These are phyloP conservation scores for Hydriomena furcata DNA, from an alignment of 2,888 invertebrate species.

Conservation along the genomic window DNA sequence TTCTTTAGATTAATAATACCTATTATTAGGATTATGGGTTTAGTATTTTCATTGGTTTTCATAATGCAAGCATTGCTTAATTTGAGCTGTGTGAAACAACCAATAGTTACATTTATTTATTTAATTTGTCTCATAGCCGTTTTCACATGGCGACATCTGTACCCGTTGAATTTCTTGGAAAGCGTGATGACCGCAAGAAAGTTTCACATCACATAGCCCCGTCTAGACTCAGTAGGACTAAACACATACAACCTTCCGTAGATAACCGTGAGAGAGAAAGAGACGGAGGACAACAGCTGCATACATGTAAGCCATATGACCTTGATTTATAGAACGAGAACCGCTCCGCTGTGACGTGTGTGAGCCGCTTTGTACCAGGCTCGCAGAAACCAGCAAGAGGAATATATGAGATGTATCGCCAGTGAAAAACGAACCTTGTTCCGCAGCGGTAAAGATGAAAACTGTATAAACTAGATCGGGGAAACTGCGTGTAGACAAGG, in stretches of 20 bases:
- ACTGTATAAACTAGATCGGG: slow-evolving; percentile 23
- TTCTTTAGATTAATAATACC: too few relatives aligned
- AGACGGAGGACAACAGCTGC: slow-evolving; percentile 50
- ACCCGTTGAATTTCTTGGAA: slow-evolving; percentile 50
- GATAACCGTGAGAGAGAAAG: slow-evolving; percentile 48
- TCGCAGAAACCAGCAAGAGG: slow-evolving; percentile 55
- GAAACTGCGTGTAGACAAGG: slow-evolving; percentile 35
- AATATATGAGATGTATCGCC: not conserved
- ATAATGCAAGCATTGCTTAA: too few relatives aligned
- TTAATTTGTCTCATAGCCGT: slow-evolving; percentile 17
- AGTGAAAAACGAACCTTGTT: slow-evolving; percentile 36
- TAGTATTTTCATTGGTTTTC: too few relatives aligned
- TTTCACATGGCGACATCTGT: slow-evolving; percentile 36
- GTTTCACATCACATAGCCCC: slow-evolving; percentile 54
- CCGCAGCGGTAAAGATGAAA: slow-evolving; percentile 19
- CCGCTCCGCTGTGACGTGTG: slow-evolving; percentile 61
- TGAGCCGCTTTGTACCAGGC: slow-evolving; percentile 70
- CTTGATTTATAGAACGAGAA: slow-evolving; percentile 73
- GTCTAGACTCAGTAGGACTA: slow-evolving; percentile 56
- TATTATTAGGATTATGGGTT: too few relatives aligned
- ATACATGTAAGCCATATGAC: slow-evolving; percentile 67
- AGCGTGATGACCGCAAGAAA: slow-evolving; percentile 64
- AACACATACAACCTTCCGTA: slow-evolving; percentile 46
- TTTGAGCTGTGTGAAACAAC: too few relatives aligned
- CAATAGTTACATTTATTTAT: too few relatives aligned